A percentile compares a stretch with the other conserved stretches of the same genome.
Conservation (phyloP, 1,140 invertebrate species). For the Drosophila prosaltans region DNA sequence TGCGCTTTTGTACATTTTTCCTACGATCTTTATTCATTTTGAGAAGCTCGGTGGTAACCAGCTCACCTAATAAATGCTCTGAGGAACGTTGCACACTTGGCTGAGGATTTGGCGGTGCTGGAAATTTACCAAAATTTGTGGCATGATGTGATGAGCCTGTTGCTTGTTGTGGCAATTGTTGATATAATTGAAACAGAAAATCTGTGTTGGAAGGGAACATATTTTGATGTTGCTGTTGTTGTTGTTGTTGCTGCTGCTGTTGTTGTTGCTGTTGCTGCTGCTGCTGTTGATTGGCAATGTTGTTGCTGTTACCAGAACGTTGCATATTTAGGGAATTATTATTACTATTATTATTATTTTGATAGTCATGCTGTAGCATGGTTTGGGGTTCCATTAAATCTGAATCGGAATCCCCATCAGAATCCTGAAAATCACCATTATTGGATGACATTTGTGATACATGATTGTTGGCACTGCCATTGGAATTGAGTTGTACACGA, state of each 20-base stretch:
- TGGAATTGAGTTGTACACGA: constrained; percentile 60
- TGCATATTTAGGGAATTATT: constrained; percentile 30
- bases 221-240: constrained; percentile 61
- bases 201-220: constrained; percentile 79
- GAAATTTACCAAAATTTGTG: constrained; percentile 71
- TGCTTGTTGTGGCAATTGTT: constrained; percentile 73
- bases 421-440: constrained; percentile 63
- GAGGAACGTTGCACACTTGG: constrained; percentile 64
- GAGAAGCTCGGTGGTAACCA: constrained; percentile 79
- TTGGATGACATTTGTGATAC: constrained; percentile 51
- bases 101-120: constrained; percentile 61
- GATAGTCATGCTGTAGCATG: constrained; percentile 65
- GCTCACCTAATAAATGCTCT: constrained; percentile 78
- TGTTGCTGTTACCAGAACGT: constrained; percentile 28
- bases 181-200: constrained; percentile 81
- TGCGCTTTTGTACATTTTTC: constrained; percentile 77
- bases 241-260: constrained; percentile 46
- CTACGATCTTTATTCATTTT: constrained; percentile 82
- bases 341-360: constrained; percentile 48
- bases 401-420: constrained; percentile 74
- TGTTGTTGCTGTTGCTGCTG: constrained; percentile 37
- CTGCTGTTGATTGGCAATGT: constrained; percentile 40
- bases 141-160: constrained; percentile 46
- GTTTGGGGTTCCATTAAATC: constrained; percentile 60
- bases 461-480: constrained; percentile 42